phyloP scores from a whole-genome alignment of 2,888 invertebrate genomes.

The Priocnemis perturbator region DNA sequence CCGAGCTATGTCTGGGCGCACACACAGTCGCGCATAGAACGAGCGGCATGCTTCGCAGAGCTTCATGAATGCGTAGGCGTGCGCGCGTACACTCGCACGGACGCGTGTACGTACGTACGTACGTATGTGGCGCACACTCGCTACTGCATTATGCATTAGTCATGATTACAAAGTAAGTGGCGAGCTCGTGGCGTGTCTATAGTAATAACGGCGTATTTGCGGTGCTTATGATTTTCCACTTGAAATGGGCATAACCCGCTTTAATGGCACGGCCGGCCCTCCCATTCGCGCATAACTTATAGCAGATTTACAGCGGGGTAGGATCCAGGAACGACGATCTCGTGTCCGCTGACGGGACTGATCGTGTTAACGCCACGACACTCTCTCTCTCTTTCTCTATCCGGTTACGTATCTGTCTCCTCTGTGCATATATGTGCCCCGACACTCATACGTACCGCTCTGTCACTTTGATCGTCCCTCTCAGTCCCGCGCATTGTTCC shows the following conservation, averaged over 20 bases:
- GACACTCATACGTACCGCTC: too few relatives aligned
- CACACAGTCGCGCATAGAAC: slow-evolving; percentile 1
- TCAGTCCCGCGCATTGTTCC: slow-evolving; percentile 21
- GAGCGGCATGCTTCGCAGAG: neutral
- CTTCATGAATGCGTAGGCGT: slow-evolving; percentile 7
- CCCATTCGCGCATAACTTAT: slow-evolving; percentile 58
- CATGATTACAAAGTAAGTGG: slow-evolving; percentile 71
- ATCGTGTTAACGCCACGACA: slow-evolving; percentile 51
- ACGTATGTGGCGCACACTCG: slow-evolving; percentile 4
- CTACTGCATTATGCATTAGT: slow-evolving; percentile 69
- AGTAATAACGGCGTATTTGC: slow-evolving; percentile 68
- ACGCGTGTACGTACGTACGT: too few relatives aligned
- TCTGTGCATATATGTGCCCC: too few relatives aligned
- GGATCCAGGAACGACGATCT: slow-evolving; percentile 35
- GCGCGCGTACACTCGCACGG: neutral
- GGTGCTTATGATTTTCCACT: slow-evolving; percentile 70
- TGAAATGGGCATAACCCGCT: slow-evolving; percentile 69
- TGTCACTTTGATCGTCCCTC: neutral
- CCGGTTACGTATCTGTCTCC: too few relatives aligned
- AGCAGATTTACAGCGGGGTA: slow-evolving; percentile 59
- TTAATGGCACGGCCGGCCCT: slow-evolving; percentile 60
- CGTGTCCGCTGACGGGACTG: slow-evolving; percentile 42
- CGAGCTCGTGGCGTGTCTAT: slow-evolving; percentile 62
- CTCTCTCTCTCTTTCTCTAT: slow-evolving; percentile 30
- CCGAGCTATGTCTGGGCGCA: neutral